Base-by-base conservation (phyloP, 2,888 invertebrate species). In the Hesperia comma region DNA sequence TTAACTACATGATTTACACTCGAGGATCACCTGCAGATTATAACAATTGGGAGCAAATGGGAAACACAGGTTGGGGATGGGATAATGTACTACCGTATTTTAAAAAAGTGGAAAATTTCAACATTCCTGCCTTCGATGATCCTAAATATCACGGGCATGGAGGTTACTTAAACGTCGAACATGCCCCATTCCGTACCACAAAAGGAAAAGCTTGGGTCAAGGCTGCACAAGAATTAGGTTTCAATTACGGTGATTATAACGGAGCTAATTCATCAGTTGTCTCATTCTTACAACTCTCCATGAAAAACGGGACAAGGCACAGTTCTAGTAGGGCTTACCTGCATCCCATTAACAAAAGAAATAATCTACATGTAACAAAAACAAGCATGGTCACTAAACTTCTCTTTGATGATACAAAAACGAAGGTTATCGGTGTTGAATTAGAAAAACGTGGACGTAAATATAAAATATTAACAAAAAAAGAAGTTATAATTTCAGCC, bases 1-100 rank as follows among this genome's bases (percentile, higher is more conserved):
- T 97, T 10, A 97, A 97, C 80, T 95, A 95, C 75, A 97, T 98
- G 97, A 95, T 96, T 76, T 96, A 96, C 76, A 96, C 95, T 0
- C 88, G 96, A 70, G 97, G 96, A 12, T 93, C 95, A 74, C 92
- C 93, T 0, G 85, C 91, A 4, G 97, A 98, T 78, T 98, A 96
- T 80, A 95, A 97, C 77, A 86, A 92, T 5, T 98, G 98, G 98
- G 94, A 94, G 14, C 88, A 88, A 0, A 80, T 95, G 77, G 97
- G 96, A 0, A 96, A 96, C 79, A 83, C 92, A 0, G 96, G 96
- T 0, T 97, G 97, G 97, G 94, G 95, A 58, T 96, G 94, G 92
- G 86, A 94, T 32, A 94, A 96, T 19, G 95, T 96, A 0, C 79
- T 96, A 15, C 95, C 95, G 0, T 97, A 96, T 79, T 97, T 96